Base-by-base conservation (phyloP, 2,888 invertebrate genomes). In the Stenodema calcarata region DNA sequence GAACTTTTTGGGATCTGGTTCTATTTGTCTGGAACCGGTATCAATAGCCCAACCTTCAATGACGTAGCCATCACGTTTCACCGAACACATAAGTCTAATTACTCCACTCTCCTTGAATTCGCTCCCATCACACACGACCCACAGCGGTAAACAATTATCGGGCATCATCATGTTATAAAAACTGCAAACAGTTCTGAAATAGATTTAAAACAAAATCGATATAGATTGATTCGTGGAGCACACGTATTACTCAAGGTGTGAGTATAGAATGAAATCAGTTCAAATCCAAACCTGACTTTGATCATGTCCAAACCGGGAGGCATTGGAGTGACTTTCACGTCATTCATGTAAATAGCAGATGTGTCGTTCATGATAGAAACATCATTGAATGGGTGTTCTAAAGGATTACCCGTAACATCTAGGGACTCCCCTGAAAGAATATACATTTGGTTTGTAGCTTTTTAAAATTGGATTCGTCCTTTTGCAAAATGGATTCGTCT, bases 381-480 rank as follows among this genome's bases (percentile, higher is more conserved):
- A n/a, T 78, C 78, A 27, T 78, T 42, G 44, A 78, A 78, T 18
- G 78, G 78, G 14, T 42, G 23, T 27, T 78, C 78, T 44, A 78
- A 44, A 44, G 78, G 78, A 12, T 78, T 78, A 23, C 78, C 78
- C 12, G 78, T 78, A n/a, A 44, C 44, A 78, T 78, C 78, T 44
- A 41, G 16, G 0, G n/a, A 73, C 4, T 9, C 35, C 0, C 30
- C 35, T 73, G 35, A 73, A 18, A 35, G 35, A 35, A 62, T n/a
- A n/a, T n/a, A n/a, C n/a, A n/a, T n/a, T n/a, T n/a, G n/a, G n/a
- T n/a, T n/a, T n/a, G n/a, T n/a, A n/a, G n/a, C n/a, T n/a, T n/a
- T n/a, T n/a, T n/a, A n/a, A n/a, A n/a, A n/a, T n/a, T n/a, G n/a
- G n/a, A n/a, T n/a, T n/a, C n/a, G n/a, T n/a, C n/a, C n/a, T n/a